Evolutionary conservation across 1,140 invertebrate species (phyloP).

Genomic region (Drosophila elegans): DNA sequence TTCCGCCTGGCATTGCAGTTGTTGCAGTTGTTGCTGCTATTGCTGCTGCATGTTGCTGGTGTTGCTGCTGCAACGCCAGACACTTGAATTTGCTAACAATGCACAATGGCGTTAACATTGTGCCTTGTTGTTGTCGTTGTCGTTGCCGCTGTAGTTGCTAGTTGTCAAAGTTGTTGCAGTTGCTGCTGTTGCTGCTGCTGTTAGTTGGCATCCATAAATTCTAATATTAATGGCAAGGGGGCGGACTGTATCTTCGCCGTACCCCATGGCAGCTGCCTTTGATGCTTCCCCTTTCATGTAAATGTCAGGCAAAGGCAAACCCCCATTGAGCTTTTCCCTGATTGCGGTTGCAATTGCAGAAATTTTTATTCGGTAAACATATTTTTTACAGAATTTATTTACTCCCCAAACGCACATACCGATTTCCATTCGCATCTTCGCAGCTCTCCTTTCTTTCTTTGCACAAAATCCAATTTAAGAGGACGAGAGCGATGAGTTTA

Average conservation of each 20-base stretch:
- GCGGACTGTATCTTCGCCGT: conserved; percentile 21
- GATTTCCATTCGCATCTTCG: conserved; percentile 30
- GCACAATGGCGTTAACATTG: conserved; percentile 76
- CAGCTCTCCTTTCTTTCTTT: background rate
- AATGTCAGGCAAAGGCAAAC: conserved; percentile 58
- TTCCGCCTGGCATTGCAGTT: conserved; percentile 50
- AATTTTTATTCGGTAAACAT: conserved; percentile 67
- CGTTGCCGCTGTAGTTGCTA: conserved; percentile 50
- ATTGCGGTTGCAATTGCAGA: conserved; percentile 71
- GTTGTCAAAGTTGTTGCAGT: conserved; percentile 49
- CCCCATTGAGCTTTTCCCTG: conserved; percentile 17
- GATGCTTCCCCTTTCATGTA: conserved; percentile 79
- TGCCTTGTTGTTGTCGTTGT: conserved; percentile 60
- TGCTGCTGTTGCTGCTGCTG: conserved; percentile 49
- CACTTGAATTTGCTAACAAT: conserved; percentile 79
- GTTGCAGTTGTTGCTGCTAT: conserved; percentile 15
- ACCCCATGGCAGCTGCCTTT: conserved; percentile 56
- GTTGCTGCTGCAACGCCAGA: conserved; percentile 37
- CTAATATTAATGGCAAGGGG: conserved; percentile 73
- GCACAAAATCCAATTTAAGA: conserved; percentile 70
- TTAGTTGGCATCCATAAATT: conserved; percentile 80
- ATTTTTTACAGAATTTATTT: conserved; percentile 72
- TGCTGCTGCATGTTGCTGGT: conserved; percentile 14
- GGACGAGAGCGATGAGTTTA: conserved; percentile 60
- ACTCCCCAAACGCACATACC: conserved; percentile 37